Evolutionary conservation across 2,888 invertebrate species (phyloP), one percentile per base, ranked within the genome.

Genomic region (Dicyrtomina minuta): DNA sequence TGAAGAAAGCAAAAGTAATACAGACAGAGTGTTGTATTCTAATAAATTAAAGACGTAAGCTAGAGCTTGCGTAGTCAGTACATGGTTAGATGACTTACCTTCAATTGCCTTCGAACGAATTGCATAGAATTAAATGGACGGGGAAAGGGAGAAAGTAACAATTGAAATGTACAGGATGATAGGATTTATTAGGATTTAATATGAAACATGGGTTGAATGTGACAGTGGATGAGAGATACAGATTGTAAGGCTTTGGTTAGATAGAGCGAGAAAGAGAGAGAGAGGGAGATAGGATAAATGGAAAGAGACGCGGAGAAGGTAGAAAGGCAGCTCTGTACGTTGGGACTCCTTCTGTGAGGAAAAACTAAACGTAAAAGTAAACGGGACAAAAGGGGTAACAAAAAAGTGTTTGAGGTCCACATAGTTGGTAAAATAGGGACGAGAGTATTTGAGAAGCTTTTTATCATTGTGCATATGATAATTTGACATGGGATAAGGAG

Each of bases 401-500:
- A n/a, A 17, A 46, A 46, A 17, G 46, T 3, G 46, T 17, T 3
- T 46, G 13, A 12, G 5, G 33, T 33, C 33, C 33, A 33, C 8
- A 33, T 33, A 33, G 33, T 8, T 33, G 33, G 33, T 33, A 8
- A 33, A 33, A 33, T 3, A 33, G 8, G 33, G 33, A 33, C 33
- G 33, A 3, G 33, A 33, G 33, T 33, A 33, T 33, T 33, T 33
- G 33, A 33, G 33, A 33, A 27, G 66, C 66, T 56, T 66, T 66
- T 66, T 66, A 66, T 66, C 66, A 66, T 66, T 66, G 66, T 59
- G 59, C 59, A 59, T 66, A 59, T 66, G 66, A 66, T 66, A 66
- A 66, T 66, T 66, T 66, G 66, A 66, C 66, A 59, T 43, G 49
- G 66, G 66, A 66, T 66, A 66, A 66, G 66, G 46, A 66, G 46